A percentile compares a stretch with the other conserved stretches of the same genome.
These are phyloP conservation scores for Esox masquinongy DNA, from an alignment of 2,797 vertebrate genomes.

Conservation along the genomic window DNA sequence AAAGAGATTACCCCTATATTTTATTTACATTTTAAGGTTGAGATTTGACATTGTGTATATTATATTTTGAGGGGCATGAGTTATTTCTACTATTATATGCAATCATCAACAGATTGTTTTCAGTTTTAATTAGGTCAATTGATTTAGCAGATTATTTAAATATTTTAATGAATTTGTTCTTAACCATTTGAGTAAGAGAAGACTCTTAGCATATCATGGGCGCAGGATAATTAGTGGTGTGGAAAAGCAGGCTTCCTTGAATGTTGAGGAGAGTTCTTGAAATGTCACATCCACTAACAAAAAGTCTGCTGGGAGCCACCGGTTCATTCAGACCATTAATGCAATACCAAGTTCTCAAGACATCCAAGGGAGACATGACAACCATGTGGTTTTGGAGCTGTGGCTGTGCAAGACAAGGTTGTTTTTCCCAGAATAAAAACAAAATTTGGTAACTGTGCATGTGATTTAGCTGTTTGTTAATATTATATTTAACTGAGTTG, in stretches of 20 bases:
- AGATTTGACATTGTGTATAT: not conserved
- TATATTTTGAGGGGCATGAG: not conserved
- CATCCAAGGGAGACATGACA: no score
- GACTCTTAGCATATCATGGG: no score
- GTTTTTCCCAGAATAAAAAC: not conserved
- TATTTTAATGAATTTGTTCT: no score
- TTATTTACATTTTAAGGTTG: not conserved
- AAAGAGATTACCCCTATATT: not conserved
- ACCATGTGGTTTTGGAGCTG: not conserved
- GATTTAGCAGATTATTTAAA: not conserved
- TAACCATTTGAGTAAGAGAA: no score
- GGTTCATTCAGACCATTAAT: no score
- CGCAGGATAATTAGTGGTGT: no score
- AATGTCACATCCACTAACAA: no score
- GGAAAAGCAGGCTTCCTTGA: no score
- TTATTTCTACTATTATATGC: not conserved
- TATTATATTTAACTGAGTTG: not conserved
- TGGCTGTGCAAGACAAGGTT: not conserved
- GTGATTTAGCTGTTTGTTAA: not conserved
- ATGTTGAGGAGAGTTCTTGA: no score
- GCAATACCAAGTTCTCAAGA: no score
- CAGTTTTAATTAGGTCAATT: not conserved
- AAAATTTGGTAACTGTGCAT: not conserved
- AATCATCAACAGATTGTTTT: not conserved
- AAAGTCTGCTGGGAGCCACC: no score